phyloP scores from a whole-genome alignment of 2,888 invertebrate species.

The Dolichomitus sp. region DNA sequence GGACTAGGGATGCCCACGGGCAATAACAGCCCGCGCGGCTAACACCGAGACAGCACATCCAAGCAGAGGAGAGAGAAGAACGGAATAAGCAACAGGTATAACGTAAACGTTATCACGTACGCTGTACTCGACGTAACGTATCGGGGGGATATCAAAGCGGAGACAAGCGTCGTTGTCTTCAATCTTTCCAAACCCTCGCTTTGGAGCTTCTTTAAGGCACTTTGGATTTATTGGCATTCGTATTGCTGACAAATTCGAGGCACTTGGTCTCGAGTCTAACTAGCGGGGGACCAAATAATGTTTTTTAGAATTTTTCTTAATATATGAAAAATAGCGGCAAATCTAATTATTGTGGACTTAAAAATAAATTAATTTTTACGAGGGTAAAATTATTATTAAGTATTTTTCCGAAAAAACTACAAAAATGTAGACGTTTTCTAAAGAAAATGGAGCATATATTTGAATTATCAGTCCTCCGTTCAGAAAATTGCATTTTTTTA shows the following conservation, averaged over 20 bases:
- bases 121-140: slow-evolving; percentile 37
- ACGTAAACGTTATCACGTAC: slow-evolving; percentile 58
- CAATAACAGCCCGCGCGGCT: slow-evolving; percentile 51
- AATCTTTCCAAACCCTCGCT: background rate
- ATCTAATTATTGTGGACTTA: no score
- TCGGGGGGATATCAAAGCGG: slow-evolving; percentile 73
- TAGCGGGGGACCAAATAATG: no score
- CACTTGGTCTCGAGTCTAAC: no score
- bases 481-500: no score
- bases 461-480: no score
- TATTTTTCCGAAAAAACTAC: no score
- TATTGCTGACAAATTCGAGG: background rate
- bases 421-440: no score
- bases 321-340: no score
- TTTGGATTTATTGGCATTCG: background rate
- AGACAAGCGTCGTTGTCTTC: slow-evolving; percentile 51
- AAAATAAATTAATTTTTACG: no score
- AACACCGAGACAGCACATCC: slow-evolving; percentile 35
- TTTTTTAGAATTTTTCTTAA: no score
- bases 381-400: no score
- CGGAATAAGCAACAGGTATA: slow-evolving; percentile 83
- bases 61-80: slow-evolving; percentile 70
- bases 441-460: no score
- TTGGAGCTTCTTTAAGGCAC: background rate
- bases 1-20: slow-evolving; percentile 60